Evolutionary conservation across 1,140 invertebrate genomes (phyloP).

Genomic region (Panulirus ornatus): DNA sequence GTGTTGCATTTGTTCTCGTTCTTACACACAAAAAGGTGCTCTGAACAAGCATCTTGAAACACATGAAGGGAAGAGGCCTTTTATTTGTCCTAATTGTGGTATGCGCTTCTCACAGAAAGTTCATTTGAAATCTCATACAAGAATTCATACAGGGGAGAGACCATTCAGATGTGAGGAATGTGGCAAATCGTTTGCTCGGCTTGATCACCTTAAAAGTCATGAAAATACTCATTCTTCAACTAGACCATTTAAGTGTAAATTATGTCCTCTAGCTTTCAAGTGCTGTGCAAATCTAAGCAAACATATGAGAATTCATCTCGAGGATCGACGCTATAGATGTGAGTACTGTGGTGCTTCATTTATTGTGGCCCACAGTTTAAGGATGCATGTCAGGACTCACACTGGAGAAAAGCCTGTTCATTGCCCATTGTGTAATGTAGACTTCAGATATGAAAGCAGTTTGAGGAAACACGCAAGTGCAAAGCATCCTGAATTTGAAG

Average conservation of each 20-base stretch:
- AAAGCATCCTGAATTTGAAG: slow-evolving; percentile 34
- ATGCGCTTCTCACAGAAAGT: slow-evolving; percentile 31
- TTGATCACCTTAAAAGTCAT: slow-evolving; percentile 18
- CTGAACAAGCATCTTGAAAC: slow-evolving; percentile 1
- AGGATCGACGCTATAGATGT: slow-evolving; percentile 19
- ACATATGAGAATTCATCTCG: slow-evolving; percentile 17
- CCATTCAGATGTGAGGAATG: slow-evolving; percentile 31
- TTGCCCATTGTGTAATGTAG: slow-evolving; percentile 23
- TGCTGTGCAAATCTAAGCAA: slow-evolving; percentile 8
- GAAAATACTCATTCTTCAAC: slow-evolving; percentile 3
- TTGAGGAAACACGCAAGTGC: slow-evolving; percentile 4
- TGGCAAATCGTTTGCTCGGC: slow-evolving; percentile 35
- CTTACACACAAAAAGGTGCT: neutral
- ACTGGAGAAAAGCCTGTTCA: slow-evolving; percentile 42
- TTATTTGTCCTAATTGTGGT: neutral
- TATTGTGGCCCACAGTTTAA: slow-evolving; percentile 27
- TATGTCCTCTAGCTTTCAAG: slow-evolving; percentile 32
- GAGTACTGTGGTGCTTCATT: slow-evolving; percentile 26
- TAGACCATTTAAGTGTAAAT: slow-evolving; percentile 31
- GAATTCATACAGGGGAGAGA: slow-evolving; percentile 28
- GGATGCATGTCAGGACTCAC: slow-evolving; percentile 24
- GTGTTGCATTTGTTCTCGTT: neutral
- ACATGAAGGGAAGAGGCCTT: slow-evolving; percentile 34
- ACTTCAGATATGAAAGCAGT: slow-evolving; percentile 43
- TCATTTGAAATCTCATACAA: slow-evolving; percentile 23